A percentile compares a stretch with the other conserved stretches of the same genome.
phyloP scores from a whole-genome alignment of 2,888 invertebrate species.

The Drosophila percnosoma region DNA sequence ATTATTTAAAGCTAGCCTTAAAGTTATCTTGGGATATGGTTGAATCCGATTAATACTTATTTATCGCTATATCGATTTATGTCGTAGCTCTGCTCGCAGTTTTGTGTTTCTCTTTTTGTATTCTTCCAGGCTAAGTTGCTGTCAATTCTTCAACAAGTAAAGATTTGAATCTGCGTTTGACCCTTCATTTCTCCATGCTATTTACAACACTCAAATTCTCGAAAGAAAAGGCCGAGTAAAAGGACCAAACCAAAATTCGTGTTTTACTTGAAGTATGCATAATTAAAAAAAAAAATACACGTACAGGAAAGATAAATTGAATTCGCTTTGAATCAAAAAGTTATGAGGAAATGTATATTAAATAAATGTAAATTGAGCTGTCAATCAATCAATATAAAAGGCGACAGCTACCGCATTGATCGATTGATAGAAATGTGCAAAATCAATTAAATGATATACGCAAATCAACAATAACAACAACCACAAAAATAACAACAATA shows the following conservation, averaged over 20 bases:
- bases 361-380: not conserved
- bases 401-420: not conserved
- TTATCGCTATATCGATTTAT: too few relatives aligned
- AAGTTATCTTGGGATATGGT: not conserved
- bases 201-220: not conserved
- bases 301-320: not conserved
- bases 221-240: not conserved
- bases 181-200: too few relatives aligned
- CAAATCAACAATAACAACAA: not conserved
- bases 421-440: conserved; percentile 1
- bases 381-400: not conserved
- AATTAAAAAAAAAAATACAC: not conserved
- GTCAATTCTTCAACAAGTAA: too few relatives aligned
- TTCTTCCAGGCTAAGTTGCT: too few relatives aligned
- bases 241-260: not conserved
- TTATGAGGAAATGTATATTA: not conserved
- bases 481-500: not conserved
- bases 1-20: not conserved
- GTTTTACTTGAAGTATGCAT: not conserved
- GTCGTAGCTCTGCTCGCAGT: too few relatives aligned
- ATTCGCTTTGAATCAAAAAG: not conserved
- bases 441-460: conserved; percentile 1
- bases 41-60: too few relatives aligned
- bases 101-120: too few relatives aligned
- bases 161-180: too few relatives aligned